Base-by-base conservation (phyloP, 2,888 invertebrate species). In the Cheilosia soror region DNA sequence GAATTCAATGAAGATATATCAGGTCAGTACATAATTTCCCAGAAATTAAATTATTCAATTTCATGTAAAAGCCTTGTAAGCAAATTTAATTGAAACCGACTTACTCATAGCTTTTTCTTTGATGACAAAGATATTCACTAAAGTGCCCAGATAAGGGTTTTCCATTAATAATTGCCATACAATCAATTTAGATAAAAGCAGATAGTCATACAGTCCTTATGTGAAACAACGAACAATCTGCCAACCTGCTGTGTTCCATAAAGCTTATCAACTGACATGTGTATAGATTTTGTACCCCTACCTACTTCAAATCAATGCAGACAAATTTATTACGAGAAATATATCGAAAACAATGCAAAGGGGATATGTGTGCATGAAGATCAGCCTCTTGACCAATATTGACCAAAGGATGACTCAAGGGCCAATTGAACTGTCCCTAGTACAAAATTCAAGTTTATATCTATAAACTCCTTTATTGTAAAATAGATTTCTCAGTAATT, bases 111-210 rank as follows among this genome's bases (percentile, higher is more conserved):
- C 37, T 37, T 11, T 37, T 37, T 11, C 37, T 37, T 37, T 37
- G 37, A 37, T 11, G 37, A 37, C 37, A 37, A 37, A 11, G 37
- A 11, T 37, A 37, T 37, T 37, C 11, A 37, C 37, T 37, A 37
- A 37, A 37, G 37, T 37, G 37, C 37, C 37, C 11, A 37, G 11
- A 37, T 37, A 37, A 11, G 37, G 11, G 37, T 37, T 37, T 47
- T 33, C n/a, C 47, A 49, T 71, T 49, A 40, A 49, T 51, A 51
- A 51, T 60, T 71, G 71, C 27, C 40, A 15, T 6, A 58, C 37
- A 44, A 44, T n/a, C 29, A 71, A 71, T 71, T 49, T 51, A 51
- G 29, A 60, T 49, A 51, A 71, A 60, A 51, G 60, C 49, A 47
- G 37, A n/a, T 29, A 20, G 37, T 11, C 49, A 47, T 27, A n/a